Percentiles rank a stretch among this genome's conserved stretches.
Evolutionary conservation across 2,113 vertebrate genomes (phyloP).

Genomic region (Telmatochromis brichardi): DNA sequence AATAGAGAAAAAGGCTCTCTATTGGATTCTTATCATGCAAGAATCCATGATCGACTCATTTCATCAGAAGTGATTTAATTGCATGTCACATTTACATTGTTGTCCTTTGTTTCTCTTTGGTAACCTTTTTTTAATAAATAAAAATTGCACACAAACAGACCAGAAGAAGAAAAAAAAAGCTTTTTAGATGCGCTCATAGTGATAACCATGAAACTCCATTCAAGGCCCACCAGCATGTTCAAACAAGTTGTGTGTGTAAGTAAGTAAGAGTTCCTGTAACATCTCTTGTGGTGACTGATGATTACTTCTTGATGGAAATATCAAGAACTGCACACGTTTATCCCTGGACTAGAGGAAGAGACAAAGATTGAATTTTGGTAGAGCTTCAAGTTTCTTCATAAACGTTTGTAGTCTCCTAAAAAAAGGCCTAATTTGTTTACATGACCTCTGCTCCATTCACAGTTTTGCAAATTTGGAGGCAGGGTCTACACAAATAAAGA

Average conservation of each 20-base stretch:
- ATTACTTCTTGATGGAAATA: constrained; percentile 25
- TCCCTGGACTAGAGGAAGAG: neutral
- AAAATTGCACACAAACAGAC: neutral
- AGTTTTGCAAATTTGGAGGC: neutral
- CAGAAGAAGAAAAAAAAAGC: neutral
- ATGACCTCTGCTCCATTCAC: neutral
- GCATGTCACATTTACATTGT: neutral
- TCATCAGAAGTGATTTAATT: neutral
- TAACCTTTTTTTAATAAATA: neutral
- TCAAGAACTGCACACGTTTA: neutral
- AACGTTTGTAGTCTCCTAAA: neutral
- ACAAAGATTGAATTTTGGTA: neutral
- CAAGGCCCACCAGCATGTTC: neutral
- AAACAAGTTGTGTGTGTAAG: no score
- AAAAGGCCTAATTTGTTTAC: neutral
- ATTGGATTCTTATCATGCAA: neutral
- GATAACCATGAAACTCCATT: neutral
- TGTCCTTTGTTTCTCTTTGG: neutral
- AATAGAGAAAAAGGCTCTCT: neutral
- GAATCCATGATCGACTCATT: neutral
- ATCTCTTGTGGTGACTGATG: constrained; percentile 45
- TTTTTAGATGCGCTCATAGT: neutral
- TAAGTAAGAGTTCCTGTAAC: neutral
- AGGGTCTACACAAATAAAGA: neutral
- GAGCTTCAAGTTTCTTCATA: neutral